Percentiles rank a stretch among this genome's conserved stretches.
Conservation (phyloP, 2,797 vertebrate species). For the Rhynchotus rufescens region DNA sequence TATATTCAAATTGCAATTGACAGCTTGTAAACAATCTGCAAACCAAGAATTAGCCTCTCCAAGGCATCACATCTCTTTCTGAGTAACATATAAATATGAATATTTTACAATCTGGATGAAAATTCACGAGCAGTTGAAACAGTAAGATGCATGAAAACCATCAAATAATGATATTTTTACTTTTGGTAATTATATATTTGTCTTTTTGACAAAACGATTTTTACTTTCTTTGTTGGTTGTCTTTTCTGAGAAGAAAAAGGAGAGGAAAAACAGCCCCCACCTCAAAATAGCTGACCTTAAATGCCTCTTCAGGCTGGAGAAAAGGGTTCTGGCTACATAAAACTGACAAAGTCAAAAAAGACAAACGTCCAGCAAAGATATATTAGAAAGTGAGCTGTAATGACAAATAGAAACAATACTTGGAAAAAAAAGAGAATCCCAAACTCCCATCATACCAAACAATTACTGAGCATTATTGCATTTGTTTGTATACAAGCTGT, state of each 20-base stretch:
- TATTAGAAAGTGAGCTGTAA: slow-evolving; percentile 64
- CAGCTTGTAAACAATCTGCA: slow-evolving; percentile 73
- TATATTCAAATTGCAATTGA: slow-evolving; percentile 68
- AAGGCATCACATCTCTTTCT: slow-evolving; percentile 30
- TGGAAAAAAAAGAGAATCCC: neutral
- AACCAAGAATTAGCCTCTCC: slow-evolving; percentile 70
- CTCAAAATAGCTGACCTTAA: neutral
- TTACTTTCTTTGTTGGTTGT: neutral
- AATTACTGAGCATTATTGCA: slow-evolving; percentile 31
- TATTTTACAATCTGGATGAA: slow-evolving; percentile 63
- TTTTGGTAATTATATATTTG: slow-evolving; percentile 61
- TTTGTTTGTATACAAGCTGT: slow-evolving; percentile 45
- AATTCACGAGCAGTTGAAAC: slow-evolving; percentile 7
- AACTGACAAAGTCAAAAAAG: slow-evolving; percentile 27
- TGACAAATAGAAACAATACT: slow-evolving; percentile 66
- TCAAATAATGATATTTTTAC: slow-evolving; percentile 45
- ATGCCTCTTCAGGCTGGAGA: slow-evolving; percentile 18
- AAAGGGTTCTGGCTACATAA: neutral
- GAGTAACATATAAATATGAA: slow-evolving; percentile 60
- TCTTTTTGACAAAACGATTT: slow-evolving; percentile 13
- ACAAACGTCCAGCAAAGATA: slow-evolving; percentile 28
- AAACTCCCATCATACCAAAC: slow-evolving; percentile 37
- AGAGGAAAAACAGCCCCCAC: neutral
- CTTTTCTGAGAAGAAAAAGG: neutral
- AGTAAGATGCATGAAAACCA: slow-evolving; percentile 33